Conservation (phyloP, 2,113 vertebrate genomes). For the Prietella phreatophila region DNA sequence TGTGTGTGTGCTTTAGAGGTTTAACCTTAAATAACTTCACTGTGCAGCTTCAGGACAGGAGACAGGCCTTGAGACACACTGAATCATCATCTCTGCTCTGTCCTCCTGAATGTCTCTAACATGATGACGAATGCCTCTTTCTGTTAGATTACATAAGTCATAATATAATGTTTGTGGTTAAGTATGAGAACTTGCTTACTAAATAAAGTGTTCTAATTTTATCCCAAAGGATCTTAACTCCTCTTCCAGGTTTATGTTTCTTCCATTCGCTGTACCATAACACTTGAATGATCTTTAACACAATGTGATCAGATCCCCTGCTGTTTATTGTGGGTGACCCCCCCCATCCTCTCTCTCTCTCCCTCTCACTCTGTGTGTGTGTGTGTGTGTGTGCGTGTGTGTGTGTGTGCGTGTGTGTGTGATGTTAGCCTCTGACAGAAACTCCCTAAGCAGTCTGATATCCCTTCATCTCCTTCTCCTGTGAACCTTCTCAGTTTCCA, state of each 20-base stretch:
- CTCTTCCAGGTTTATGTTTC: too few relatives aligned
- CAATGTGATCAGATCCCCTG: too few relatives aligned
- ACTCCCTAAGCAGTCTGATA: neutral
- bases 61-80: neutral
- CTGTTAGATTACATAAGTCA: neutral
- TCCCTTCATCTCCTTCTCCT: neutral
- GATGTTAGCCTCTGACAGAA: neutral
- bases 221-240: too few relatives aligned
- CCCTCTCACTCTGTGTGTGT: neutral
- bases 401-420: too few relatives aligned
- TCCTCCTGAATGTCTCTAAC: neutral
- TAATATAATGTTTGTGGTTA: too few relatives aligned
- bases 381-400: too few relatives aligned
- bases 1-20: neutral
- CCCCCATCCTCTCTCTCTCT: too few relatives aligned
- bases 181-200: too few relatives aligned
- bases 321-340: too few relatives aligned
- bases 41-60: neutral
- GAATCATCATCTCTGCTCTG: neutral
- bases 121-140: neutral
- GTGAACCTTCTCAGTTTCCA: neutral
- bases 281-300: too few relatives aligned
- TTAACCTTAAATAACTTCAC: neutral
- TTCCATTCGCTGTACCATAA: too few relatives aligned
- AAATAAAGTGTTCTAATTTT: too few relatives aligned